Evolutionary conservation across 1,140 invertebrate species (phyloP).

Genomic region (Drosophila sulfurigaster): DNA sequence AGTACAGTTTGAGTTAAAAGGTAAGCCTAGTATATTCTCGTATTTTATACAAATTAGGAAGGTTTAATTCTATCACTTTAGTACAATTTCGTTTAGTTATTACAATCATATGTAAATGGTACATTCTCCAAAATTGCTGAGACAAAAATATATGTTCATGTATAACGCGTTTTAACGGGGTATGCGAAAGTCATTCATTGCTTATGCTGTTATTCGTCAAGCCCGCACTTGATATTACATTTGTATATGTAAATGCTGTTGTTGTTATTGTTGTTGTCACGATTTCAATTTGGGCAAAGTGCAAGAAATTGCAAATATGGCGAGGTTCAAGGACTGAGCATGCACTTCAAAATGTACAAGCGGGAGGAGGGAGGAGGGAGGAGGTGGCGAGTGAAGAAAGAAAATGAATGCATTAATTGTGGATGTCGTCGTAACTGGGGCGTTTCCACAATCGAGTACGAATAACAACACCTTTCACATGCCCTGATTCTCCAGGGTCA

Average conservation of each 20-base stretch:
- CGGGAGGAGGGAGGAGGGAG: too few species aligned
- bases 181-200: neutral
- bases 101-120: too few species aligned
- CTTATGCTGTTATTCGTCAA: neutral
- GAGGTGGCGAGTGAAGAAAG: neutral
- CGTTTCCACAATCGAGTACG: slow-evolving; percentile 12
- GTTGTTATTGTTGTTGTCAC: slow-evolving; percentile 17
- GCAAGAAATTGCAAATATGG: slow-evolving; percentile 38
- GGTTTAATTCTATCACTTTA: too few species aligned
- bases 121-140: too few species aligned
- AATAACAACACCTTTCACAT: slow-evolving; percentile 8
- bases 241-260: slow-evolving; percentile 15
- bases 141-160: too few species aligned
- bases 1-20: too few species aligned
- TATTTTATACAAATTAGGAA: too few species aligned
- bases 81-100: too few species aligned
- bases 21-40: too few species aligned
- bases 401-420: slow-evolving; percentile 18
- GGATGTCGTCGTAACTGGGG: slow-evolving; percentile 23
- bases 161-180: neutral
- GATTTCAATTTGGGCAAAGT: slow-evolving; percentile 45
- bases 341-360: slow-evolving; percentile 3
- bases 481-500: neutral
- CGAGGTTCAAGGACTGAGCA: slow-evolving; percentile 59
- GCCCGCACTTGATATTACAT: slow-evolving; percentile 30